phyloP scores from a whole-genome alignment of 2,888 invertebrate genomes.

The Amphipoea oculea region DNA sequence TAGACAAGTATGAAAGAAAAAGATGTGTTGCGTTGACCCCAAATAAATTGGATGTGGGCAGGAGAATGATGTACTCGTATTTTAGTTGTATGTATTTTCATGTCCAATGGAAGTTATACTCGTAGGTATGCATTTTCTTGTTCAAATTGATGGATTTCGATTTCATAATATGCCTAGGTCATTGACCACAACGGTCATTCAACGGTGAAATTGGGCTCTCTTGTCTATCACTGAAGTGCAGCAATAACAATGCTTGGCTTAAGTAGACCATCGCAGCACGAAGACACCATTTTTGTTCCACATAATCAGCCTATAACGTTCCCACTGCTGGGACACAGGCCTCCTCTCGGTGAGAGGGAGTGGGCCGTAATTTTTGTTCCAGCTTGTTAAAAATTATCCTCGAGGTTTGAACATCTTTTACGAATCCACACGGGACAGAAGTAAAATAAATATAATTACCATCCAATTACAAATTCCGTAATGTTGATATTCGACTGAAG shows the following conservation, averaged over 20 bases:
- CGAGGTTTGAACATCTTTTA: background rate
- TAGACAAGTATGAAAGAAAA: no score
- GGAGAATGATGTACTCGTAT: background rate
- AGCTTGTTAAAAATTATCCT: background rate
- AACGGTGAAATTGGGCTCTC: background rate
- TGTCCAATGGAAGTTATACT: background rate
- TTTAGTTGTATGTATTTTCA: background rate
- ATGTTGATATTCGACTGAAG: conserved; percentile 21
- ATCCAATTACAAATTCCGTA: conserved; percentile 9
- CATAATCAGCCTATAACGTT: no score
- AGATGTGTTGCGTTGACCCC: no score
- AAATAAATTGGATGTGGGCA: no score
- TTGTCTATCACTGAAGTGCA: background rate
- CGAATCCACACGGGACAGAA: background rate
- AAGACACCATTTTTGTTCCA: background rate
- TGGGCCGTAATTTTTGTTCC: background rate
- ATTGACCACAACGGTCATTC: no score
- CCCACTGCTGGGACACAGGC: no score
- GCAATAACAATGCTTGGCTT: background rate
- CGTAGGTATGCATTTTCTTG: background rate
- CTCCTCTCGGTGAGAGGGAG: no score
- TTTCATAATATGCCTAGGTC: background rate
- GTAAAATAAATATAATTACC: background rate
- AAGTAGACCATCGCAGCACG: background rate
- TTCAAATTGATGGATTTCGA: background rate